Base-by-base conservation (phyloP, 2,113 vertebrate genomes). In the Odontophorus gujanensis region DNA sequence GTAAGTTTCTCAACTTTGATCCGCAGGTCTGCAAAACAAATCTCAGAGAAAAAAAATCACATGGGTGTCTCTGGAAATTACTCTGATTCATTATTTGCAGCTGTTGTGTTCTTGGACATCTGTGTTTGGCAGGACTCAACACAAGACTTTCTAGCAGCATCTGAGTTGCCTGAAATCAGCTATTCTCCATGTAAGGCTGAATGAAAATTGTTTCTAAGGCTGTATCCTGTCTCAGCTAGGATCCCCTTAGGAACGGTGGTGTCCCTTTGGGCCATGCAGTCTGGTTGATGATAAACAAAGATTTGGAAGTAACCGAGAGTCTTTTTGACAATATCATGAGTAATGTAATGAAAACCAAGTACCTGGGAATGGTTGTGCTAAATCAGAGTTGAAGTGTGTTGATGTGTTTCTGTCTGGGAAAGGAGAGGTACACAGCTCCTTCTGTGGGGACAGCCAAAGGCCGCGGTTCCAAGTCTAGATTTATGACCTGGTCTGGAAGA, bases 71-170 rank as follows among this genome's bases (percentile, higher is more conserved):
- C 4, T 48, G 69, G 59, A 89, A 87, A 90, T 50, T 2, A 38
- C 30, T 66, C 9, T 77, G 40, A 86, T 79, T 90, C 40, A 55
- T 84, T 89, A 84, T 73, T 75, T 85, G 34, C 84, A 91, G 73
- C 59, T 92, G 42, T 50, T 93, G 16, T 68, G 32, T 51, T 80
- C 62, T 81, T 87, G 61, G 58, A 77, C 30, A 59, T 78, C 59
- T 87, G 51, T 0, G 0, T 83, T 76, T 81, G 36, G 61, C 77
- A 88, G 57, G 30, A 75, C 51, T 87, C 51, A 78, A 74, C 25
- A 57, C 7, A 81, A 74, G 45, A 34, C 67, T 91, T 85, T 71
- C 28, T 45, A 74, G 43, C 22, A 85, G 57, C 7, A 87, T 63
- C 40, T 68, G 34, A 89, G 68, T 85, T 68, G 40, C n/a, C n/a